A percentile compares a stretch with the other conserved stretches of the same genome.
These are phyloP conservation scores for Nautilus pompilius DNA, from an alignment of 1,140 invertebrate genomes.

Conservation along the genomic window DNA sequence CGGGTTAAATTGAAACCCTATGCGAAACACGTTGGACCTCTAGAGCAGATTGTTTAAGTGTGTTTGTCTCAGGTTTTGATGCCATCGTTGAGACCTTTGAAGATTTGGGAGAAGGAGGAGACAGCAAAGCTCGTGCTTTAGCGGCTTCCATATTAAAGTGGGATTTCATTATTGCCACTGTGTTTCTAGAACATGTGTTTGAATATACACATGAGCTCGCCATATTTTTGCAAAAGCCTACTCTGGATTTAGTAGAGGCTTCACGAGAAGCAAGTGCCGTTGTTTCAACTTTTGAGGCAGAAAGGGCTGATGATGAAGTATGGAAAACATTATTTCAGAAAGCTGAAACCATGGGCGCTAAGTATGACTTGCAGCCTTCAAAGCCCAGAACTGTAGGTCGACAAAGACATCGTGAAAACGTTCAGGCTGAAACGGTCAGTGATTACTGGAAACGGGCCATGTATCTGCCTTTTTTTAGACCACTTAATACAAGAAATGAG, in stretches of 20 bases:
- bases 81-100: no score
- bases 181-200: no score
- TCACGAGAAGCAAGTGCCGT: not conserved
- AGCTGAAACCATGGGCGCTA: conserved; percentile 3
- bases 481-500: conserved; percentile 5
- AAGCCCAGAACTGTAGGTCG: conserved; percentile 3
- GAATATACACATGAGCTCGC: no score
- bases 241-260: conserved; percentile 5
- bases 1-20: no score
- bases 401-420: conserved; percentile 1
- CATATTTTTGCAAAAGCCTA: conserved; percentile 5
- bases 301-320: conserved; percentile 1
- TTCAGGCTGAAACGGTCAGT: not conserved
- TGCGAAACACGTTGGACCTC: no score
- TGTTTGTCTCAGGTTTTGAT: no score
- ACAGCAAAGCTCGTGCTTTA: no score
- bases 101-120: no score
- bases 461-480: conserved; percentile 4
- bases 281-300: not conserved
- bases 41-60: no score
- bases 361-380: not conserved
- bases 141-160: no score
- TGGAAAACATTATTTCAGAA: not conserved
- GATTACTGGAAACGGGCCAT: conserved; percentile 7
- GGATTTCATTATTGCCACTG: no score